Evolutionary conservation across 2,888 invertebrate species (phyloP).

Genomic region (Troides aeacus): DNA sequence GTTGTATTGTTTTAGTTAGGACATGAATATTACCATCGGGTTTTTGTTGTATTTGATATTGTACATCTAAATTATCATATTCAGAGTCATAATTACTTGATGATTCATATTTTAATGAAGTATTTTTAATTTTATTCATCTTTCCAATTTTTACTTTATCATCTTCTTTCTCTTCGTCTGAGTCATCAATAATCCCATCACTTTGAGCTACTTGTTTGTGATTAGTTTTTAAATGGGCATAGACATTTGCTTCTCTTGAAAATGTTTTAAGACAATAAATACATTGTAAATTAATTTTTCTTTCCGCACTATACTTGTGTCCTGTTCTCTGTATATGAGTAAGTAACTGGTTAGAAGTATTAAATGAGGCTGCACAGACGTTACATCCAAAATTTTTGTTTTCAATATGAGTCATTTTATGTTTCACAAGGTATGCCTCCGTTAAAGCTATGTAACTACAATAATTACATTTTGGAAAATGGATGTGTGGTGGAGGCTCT

Average conservation of each 20-base stretch:
- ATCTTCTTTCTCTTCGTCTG: constrained; percentile 63
- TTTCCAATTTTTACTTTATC: constrained; percentile 34
- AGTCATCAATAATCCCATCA: constrained; percentile 84
- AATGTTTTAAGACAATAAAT: constrained; percentile 88
- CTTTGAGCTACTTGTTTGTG: constrained; percentile 83
- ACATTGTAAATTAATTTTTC: constrained; percentile 78
- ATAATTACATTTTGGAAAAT: constrained; percentile 88
- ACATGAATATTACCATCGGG: constrained; percentile 75
- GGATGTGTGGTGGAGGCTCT: constrained; percentile 84
- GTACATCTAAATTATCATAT: constrained; percentile 54
- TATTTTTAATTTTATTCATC: constrained; percentile 29
- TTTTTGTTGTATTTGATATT: constrained; percentile 61
- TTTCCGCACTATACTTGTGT: constrained; percentile 70
- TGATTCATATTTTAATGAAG: constrained; percentile 57
- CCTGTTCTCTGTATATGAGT: constrained; percentile 80
- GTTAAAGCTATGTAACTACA: constrained; percentile 89
- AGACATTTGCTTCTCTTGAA: constrained; percentile 83
- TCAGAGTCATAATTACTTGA: constrained; percentile 50
- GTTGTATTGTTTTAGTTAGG: constrained; percentile 55
- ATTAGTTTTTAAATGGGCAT: constrained; percentile 84
- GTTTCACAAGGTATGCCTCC: constrained; percentile 84
- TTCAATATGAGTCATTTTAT: constrained; percentile 83
- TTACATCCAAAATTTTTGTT: constrained; percentile 72
- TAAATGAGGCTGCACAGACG: constrained; percentile 79
- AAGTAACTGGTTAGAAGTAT: constrained; percentile 59